Conservation (phyloP, 2,888 invertebrate species). For the Anticlea derivata region DNA sequence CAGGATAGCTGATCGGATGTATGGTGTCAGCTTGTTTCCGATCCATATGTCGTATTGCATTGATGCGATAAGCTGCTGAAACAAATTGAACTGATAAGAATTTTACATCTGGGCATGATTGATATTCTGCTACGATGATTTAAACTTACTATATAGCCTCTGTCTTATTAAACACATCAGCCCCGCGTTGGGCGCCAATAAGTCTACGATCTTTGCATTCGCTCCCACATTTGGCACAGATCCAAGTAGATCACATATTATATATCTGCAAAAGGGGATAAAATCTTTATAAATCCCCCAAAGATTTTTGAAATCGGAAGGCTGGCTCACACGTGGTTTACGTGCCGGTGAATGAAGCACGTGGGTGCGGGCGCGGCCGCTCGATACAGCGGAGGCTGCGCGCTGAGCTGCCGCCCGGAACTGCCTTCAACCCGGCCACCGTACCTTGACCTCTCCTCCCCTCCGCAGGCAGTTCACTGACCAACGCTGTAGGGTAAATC, state of each 20-base stretch:
- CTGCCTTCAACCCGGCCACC: constrained; percentile 47
- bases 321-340: constrained; percentile 50
- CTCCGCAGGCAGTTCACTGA: constrained; percentile 43
- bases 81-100: constrained; percentile 9
- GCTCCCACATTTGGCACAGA: constrained; percentile 24
- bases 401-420: constrained; percentile 60
- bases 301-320: constrained; percentile 39
- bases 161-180: constrained; percentile 8
- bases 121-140: not conserved
- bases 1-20: constrained; percentile 37
- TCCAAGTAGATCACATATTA: constrained; percentile 28
- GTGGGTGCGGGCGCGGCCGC: constrained; percentile 69
- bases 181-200: constrained; percentile 41
- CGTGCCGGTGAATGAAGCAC: constrained; percentile 66
- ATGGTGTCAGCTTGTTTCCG: constrained; percentile 44
- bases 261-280: constrained; percentile 11
- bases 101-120: not conserved
- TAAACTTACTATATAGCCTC: not conserved
- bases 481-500: constrained; percentile 38
- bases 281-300: constrained; percentile 26
- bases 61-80: constrained; percentile 10
- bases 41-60: constrained; percentile 33
- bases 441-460: constrained; percentile 52
- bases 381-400: constrained; percentile 75
- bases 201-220: constrained; percentile 25